Evolutionary conservation across 2,888 invertebrate species (phyloP), one percentile per base, ranked within the genome.

Genomic region (Dryadula phaetusa): DNA sequence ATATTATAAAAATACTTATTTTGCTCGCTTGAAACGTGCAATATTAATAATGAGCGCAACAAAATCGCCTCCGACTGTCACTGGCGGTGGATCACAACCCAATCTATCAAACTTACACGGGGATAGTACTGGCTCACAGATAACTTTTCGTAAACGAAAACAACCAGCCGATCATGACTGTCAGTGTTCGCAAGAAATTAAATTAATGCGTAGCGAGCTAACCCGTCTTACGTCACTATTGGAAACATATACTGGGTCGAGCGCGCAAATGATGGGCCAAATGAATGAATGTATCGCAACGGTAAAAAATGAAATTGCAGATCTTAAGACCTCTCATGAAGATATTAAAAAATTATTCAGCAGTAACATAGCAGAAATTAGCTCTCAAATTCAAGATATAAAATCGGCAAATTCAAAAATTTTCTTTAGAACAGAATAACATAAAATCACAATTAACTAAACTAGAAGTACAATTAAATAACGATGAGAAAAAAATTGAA

Each of bases 71-170:
- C 64, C 64, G 0, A 32, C 32, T 20, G 34, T 46, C 34, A 65
- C 65, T 58, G 58, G 69, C 20, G 62, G 62, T 62, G 69, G 69
- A 22, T 69, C 69, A 46, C 69, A 69, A 58, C 69, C 69, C 18
- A 62, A 69, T 37, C 49, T 69, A 46, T 69, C 69, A 14, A 69
- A 44, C 42, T 3, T 65, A 37, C 20, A 20, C 20, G 53, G 28
- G 42, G 56, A 47, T n/a, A 20, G 3, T 37, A 3, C 32, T 42
- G 62, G 64, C 6, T 25, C 68, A 22, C 69, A 65, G 20, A 60
- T 69, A 44, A 69, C 62, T 10, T 58, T 58, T 7, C 56, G 69
- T n/a, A 69, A 69, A 16, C 32, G 62, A 37, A 69, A 69, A 66
- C 69, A 69, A 8, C 62, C 58, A 44, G 1, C 37, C 4, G 65